These are phyloP conservation scores for Chitala chitala DNA, from an alignment of 2,113 vertebrate species.

Conservation along the genomic window DNA sequence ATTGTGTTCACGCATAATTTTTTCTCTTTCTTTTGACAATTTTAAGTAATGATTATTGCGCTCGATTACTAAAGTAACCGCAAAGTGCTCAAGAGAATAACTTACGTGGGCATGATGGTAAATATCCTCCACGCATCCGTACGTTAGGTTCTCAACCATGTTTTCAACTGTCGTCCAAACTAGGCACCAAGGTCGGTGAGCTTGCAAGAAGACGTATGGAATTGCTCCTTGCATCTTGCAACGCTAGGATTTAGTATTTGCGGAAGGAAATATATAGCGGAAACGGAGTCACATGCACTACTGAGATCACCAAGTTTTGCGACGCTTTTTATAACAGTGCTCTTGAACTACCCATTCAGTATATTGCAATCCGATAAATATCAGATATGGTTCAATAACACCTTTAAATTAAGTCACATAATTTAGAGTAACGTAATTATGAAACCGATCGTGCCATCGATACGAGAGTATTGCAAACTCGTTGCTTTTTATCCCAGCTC, in stretches of 20 bases:
- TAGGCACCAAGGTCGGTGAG: background rate
- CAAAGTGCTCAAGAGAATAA: too few relatives aligned
- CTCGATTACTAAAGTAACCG: too few relatives aligned
- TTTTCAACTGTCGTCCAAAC: slow-evolving; percentile 38
- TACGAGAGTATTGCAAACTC: too few relatives aligned
- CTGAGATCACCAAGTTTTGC: slow-evolving; percentile 50
- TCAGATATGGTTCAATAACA: background rate
- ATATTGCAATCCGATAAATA: background rate
- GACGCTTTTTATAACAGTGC: slow-evolving; percentile 20
- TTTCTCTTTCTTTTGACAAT: too few relatives aligned
- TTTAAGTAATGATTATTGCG: too few relatives aligned
- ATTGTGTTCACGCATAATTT: too few relatives aligned
- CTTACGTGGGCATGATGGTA: slow-evolving; percentile 58
- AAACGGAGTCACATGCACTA: slow-evolving; percentile 70
- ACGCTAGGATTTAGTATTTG: slow-evolving; percentile 44
- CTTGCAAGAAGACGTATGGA: background rate
- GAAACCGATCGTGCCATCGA: too few relatives aligned
- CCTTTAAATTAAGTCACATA: too few relatives aligned
- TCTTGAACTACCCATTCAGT: background rate
- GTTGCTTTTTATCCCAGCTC: too few relatives aligned
- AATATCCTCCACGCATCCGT: slow-evolving; percentile 52
- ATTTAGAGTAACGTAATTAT: too few relatives aligned
- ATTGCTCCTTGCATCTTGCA: slow-evolving; percentile 24
- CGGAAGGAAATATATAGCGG: slow-evolving; percentile 65
- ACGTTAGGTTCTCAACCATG: slow-evolving; percentile 53